Evolutionary conservation across 1,140 invertebrate species (phyloP).

Genomic region (Lucilia sericata): DNA sequence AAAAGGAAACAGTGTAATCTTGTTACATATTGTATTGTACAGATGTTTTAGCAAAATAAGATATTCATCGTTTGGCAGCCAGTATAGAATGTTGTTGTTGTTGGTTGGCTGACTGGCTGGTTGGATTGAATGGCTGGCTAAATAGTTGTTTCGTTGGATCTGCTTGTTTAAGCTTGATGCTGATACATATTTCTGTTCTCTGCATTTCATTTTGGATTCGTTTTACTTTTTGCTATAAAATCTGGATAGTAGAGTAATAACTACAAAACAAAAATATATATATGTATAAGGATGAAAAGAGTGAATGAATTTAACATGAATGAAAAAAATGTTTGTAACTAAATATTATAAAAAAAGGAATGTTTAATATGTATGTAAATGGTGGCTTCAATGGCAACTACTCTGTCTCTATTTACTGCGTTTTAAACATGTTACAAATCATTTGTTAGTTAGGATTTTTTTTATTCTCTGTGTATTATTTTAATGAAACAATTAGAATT

Average conservation of each 20-base stretch:
- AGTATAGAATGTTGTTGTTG: neutral
- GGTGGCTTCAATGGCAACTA: neutral
- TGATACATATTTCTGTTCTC: neutral
- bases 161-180: neutral
- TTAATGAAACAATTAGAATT: constrained; percentile 41
- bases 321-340: constrained; percentile 24
- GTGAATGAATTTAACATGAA: constrained; percentile 36
- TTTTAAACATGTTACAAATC: too few relatives aligned
- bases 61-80: neutral
- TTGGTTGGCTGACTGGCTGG: neutral
- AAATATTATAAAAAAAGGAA: neutral
- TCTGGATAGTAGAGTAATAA: too few relatives aligned
- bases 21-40: neutral
- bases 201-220: neutral
- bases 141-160: neutral
- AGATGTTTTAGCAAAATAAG: neutral
- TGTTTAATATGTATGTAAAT: neutral
- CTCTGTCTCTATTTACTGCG: too few relatives aligned
- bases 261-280: too few relatives aligned
- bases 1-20: neutral
- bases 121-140: neutral
- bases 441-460: neutral
- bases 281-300: neutral
- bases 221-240: neutral
- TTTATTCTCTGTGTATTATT: constrained; percentile 20